A percentile compares a stretch with the other conserved stretches of the same genome.
phyloP scores from a whole-genome alignment of 1,140 invertebrate genomes.

The Mesaphorura yosii region DNA sequence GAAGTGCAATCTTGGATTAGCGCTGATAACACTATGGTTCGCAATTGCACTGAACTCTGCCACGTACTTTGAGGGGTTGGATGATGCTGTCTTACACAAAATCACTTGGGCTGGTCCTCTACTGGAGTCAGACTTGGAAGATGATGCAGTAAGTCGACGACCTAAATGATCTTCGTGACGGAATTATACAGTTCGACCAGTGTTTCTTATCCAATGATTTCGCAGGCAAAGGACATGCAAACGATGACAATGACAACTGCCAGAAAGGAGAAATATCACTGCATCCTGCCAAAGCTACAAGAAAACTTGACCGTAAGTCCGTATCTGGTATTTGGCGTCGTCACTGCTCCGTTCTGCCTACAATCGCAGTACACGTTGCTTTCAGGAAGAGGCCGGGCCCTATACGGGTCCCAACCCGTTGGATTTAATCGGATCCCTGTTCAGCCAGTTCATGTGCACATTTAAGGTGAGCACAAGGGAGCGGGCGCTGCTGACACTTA shows the following conservation, averaged over 20 bases:
- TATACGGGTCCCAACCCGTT: constrained; percentile 57
- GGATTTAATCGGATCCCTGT: constrained; percentile 60
- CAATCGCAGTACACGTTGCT: too few species aligned
- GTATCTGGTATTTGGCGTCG: too few species aligned
- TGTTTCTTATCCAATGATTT: constrained; percentile 2
- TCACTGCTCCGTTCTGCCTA: too few species aligned
- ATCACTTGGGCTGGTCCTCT: constrained; percentile 63
- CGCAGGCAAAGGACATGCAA: constrained; percentile 32
- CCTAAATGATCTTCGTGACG: not conserved
- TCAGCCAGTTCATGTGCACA: constrained; percentile 60
- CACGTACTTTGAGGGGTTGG: constrained; percentile 55
- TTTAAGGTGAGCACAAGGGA: constrained; percentile 52
- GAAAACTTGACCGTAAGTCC: constrained; percentile 11
- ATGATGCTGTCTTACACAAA: constrained; percentile 67
- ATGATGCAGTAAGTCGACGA: constrained; percentile 14
- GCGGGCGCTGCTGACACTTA: too few species aligned
- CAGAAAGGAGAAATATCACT: constrained; percentile 46
- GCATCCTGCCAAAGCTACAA: constrained; percentile 47
- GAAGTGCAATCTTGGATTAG: too few species aligned
- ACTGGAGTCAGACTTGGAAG: constrained; percentile 40
- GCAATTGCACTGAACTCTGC: not conserved
- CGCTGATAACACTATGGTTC: too few species aligned
- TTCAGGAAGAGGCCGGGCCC: constrained; percentile 34
- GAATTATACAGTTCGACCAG: not conserved
- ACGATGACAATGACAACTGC: constrained; percentile 39